These are phyloP conservation scores for Nycteola revayana DNA, from an alignment of 2,888 invertebrate species.

Conservation along the genomic window DNA sequence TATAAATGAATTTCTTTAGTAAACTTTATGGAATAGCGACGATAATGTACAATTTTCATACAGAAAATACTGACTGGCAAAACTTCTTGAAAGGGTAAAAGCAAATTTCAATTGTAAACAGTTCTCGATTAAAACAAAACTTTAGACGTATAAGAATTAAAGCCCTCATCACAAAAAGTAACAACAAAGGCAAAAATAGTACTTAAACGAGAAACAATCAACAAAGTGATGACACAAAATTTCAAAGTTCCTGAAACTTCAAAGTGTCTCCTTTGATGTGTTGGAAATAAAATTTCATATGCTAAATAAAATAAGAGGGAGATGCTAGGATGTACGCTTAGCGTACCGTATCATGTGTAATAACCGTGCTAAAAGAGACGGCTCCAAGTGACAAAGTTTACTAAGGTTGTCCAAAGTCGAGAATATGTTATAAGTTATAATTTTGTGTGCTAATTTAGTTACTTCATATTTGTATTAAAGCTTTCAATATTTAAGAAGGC, in stretches of 20 bases:
- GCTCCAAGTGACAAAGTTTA: conserved; percentile 32
- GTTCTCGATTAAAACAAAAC: neutral
- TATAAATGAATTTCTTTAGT: too few species aligned
- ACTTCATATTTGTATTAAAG: too few species aligned
- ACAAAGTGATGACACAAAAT: conserved; percentile 30
- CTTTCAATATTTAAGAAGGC: too few species aligned
- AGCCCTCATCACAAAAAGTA: conserved; percentile 8
- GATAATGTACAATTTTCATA: too few species aligned
- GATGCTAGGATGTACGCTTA: conserved; percentile 43
- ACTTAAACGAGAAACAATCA: conserved; percentile 33
- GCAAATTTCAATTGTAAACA: conserved; percentile 9
- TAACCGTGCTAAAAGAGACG: conserved; percentile 56
- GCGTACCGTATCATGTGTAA: conserved; percentile 55
- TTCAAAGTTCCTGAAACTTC: conserved; percentile 41
- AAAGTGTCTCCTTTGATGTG: conserved; percentile 58
- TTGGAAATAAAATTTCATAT: conserved; percentile 60
- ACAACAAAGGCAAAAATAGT: conserved; percentile 12
- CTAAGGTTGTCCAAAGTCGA: conserved; percentile 20
- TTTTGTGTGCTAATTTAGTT: too few species aligned
- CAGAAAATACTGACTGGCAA: conserved; percentile 1
- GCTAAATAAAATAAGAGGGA: conserved; percentile 63
- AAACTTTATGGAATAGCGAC: too few species aligned
- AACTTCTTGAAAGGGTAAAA: conserved; percentile 7
- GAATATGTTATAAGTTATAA: conserved; percentile 14
- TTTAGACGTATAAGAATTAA: too few species aligned